A percentile compares a stretch with the other conserved stretches of the same genome.
Evolutionary conservation across 2,113 vertebrate species (phyloP).

Genomic region (Marmota flaviventris): DNA sequence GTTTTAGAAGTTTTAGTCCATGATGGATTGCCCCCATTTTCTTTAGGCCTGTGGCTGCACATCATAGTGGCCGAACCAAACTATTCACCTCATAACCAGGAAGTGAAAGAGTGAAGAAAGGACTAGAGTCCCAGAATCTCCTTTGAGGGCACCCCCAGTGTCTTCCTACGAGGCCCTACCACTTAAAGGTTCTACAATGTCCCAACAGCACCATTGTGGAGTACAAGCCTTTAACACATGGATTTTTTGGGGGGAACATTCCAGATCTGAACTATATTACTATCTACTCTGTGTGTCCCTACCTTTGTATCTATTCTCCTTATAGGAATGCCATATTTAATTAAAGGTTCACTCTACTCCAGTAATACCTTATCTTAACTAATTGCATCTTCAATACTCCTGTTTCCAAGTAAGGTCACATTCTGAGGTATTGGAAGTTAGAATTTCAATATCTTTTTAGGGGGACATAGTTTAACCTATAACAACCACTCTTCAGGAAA

Average conservation of each 20-base stretch:
- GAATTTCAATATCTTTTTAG: neutral
- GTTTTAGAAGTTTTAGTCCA: neutral
- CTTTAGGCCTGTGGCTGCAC: neutral
- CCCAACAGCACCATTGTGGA: neutral
- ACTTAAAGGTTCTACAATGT: neutral
- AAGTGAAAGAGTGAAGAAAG: neutral
- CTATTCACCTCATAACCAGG: neutral
- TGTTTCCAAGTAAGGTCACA: constrained; percentile 33
- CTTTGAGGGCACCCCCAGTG: neutral
- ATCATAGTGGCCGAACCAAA: neutral
- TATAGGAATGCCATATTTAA: neutral
- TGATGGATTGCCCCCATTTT: neutral
- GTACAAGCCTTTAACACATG: neutral
- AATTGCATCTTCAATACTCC: neutral
- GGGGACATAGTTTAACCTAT: neutral
- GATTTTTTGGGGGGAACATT: neutral
- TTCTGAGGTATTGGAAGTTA: neutral
- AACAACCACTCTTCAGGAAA: neutral
- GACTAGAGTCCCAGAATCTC: neutral
- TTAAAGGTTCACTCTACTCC: neutral
- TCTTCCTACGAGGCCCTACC: neutral
- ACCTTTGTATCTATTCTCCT: neutral
- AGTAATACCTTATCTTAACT: neutral
- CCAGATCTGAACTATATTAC: neutral
- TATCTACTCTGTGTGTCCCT: neutral